Evolutionary conservation across 2,888 invertebrate species (phyloP), one percentile per base, ranked within the genome.

Genomic region (Sinodicranocentrus sp.): DNA sequence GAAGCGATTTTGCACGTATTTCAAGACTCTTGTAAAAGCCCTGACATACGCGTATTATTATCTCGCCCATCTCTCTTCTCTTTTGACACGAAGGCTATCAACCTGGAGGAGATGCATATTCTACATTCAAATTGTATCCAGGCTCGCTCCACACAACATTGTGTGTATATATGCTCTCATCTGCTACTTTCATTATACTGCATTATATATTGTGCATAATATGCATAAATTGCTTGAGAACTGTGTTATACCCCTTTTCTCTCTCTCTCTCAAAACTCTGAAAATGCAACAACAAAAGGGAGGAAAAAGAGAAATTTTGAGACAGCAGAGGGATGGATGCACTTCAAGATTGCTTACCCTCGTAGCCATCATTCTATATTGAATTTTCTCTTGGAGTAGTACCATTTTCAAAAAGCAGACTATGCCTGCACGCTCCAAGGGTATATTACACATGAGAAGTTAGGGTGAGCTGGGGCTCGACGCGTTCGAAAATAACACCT

Each of bases 1-100:
- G 87, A 87, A 84, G 84, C 78, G 87, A 87, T 87, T 87, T 87
- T 82, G 83, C 87, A 87, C 87, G 87, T 85, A 83, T 76, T 77
- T 83, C 76, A 83, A 83, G 71, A 77, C 76, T 71, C 77, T 70
- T 83, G 77, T 77, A 83, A 83, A 83, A 83, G 76, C 65, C 76
- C 82, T 83, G 82, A 83, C 82, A 83, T 77, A 83, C 65, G 82
- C 82, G 77, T 77, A 83, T 83, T 83, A 83, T 83, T 83, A 86
- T 70, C 80, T 84, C 79, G 44, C 84, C 79, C 75, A 77, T 84
- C 79, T 80, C 75, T 75, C 73, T 57, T 70, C 67, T 68, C 73
- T 78, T 78, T 63, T 75, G 79, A 84, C 73, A 84, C 78, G 77
- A 77, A 71, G 63, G 77, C 73, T 71, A 48, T 48, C 48, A 48